A percentile compares a stretch with the other conserved stretches of the same genome.
Conservation (phyloP, 2,888 invertebrate genomes). For the Choreutis nemorana region DNA sequence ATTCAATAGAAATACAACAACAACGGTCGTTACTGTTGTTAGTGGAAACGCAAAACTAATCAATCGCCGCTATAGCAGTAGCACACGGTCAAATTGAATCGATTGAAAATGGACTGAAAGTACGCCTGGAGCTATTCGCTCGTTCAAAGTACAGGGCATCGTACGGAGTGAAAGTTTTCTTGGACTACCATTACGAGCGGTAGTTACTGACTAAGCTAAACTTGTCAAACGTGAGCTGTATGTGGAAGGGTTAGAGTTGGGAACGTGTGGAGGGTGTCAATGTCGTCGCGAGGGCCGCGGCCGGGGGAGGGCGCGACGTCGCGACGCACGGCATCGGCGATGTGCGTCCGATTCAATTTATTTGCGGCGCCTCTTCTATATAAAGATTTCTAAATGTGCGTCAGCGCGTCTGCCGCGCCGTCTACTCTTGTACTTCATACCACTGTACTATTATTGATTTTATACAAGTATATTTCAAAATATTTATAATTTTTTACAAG, state of each 20-base stretch:
- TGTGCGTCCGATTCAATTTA: constrained; percentile 37
- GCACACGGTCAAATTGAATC: constrained; percentile 14
- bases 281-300: too few relatives aligned
- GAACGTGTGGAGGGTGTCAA: constrained; percentile 3
- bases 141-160: constrained; percentile 17
- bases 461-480: too few relatives aligned
- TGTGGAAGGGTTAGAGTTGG: constrained; percentile 3
- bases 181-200: constrained; percentile 4
- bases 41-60: too few relatives aligned
- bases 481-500: too few relatives aligned
- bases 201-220: constrained; percentile 5
- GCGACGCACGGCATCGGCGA: constrained; percentile 12
- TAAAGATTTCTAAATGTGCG: constrained; percentile 33
- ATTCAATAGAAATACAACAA: too few relatives aligned
- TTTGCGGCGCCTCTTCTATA: constrained; percentile 44
- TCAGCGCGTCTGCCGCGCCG: constrained; percentile 41
- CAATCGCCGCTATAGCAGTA: too few relatives aligned
- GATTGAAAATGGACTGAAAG: constrained; percentile 20
- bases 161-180: constrained; percentile 36
- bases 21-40: too few relatives aligned
- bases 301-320: neutral
- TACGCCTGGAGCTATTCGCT: constrained; percentile 15
- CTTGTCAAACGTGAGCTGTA: constrained; percentile 1
- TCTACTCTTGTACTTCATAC: too few relatives aligned
- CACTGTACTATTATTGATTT: too few relatives aligned